Evolutionary conservation across 2,888 invertebrate genomes (phyloP).

Genomic region (Galeopsomyia nigrocyanea): DNA sequence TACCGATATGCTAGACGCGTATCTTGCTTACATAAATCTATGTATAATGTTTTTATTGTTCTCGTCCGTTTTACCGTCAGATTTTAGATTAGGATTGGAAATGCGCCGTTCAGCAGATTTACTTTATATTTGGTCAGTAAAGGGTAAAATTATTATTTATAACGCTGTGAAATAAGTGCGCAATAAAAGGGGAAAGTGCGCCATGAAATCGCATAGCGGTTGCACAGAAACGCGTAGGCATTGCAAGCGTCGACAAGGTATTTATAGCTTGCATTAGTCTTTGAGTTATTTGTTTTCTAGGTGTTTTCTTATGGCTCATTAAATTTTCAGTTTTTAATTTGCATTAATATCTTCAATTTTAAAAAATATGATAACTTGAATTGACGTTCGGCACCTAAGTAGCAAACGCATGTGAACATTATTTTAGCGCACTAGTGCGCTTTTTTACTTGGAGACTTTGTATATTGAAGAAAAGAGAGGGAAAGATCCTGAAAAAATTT

Average conservation of each 20-base stretch:
- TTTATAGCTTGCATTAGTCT: slow-evolving; percentile 13
- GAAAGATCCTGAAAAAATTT: not conserved
- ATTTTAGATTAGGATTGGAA: slow-evolving; percentile 22
- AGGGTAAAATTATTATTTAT: slow-evolving; percentile 10
- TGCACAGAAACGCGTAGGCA: slow-evolving; percentile 9
- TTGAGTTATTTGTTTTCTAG: slow-evolving; percentile 1
- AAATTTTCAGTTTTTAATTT: slow-evolving; percentile 8
- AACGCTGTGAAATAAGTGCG: not conserved
- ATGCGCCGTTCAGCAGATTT: slow-evolving; percentile 3
- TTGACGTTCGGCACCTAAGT: not conserved
- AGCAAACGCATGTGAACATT: not conserved
- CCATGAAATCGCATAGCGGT: slow-evolving; percentile 1
- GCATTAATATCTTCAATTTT: not conserved
- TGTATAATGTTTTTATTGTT: slow-evolving; percentile 38
- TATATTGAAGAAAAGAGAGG: not conserved
- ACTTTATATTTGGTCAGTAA: slow-evolving; percentile 12
- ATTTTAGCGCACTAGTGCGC: slow-evolving; percentile 1
- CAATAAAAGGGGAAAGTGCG: too few relatives aligned
- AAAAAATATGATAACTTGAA: not conserved
- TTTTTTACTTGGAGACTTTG: not conserved
- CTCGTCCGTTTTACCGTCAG: slow-evolving; percentile 20
- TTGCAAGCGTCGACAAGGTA: slow-evolving; percentile 2
- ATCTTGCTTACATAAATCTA: slow-evolving; percentile 43
- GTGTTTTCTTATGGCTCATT: slow-evolving; percentile 2
- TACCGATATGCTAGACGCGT: slow-evolving; percentile 51